A percentile compares a stretch with the other conserved stretches of the same genome.
Conservation (phyloP, 2,113 vertebrate genomes). For the Pristiophorus japonicus region DNA sequence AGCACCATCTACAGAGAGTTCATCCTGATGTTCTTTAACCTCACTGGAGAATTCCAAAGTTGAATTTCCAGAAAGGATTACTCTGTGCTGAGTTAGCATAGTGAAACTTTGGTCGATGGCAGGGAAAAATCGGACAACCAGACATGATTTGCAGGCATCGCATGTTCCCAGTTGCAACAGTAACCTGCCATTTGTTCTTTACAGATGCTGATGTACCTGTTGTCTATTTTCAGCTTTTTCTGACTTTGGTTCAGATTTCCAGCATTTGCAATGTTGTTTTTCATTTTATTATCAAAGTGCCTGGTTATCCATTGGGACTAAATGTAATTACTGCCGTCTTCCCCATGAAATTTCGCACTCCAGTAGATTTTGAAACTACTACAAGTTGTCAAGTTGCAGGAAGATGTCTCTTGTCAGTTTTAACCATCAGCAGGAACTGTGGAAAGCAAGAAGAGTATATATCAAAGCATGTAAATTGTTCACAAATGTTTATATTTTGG, state of each 20-base stretch:
- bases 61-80: neutral
- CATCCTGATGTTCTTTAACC: neutral
- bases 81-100: neutral
- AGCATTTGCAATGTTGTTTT: neutral
- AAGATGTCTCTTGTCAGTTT: neutral
- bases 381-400: neutral
- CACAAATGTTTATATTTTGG: neutral
- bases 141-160: neutral
- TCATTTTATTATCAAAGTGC: constrained; percentile 1
- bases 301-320: neutral
- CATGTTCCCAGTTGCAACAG: neutral
- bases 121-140: neutral
- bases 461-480: neutral
- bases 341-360: neutral
- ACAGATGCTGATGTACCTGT: neutral
- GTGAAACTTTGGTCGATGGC: neutral
- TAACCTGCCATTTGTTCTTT: neutral
- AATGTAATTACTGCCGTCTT: neutral
- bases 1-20: neutral
- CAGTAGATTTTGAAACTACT: neutral
- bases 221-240: neutral
- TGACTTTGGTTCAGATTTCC: neutral
- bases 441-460: neutral
- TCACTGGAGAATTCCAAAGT: neutral
- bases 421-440: neutral